Evolutionary conservation across 2,888 invertebrate species (phyloP).

Genomic region (Cerastoderma edule): DNA sequence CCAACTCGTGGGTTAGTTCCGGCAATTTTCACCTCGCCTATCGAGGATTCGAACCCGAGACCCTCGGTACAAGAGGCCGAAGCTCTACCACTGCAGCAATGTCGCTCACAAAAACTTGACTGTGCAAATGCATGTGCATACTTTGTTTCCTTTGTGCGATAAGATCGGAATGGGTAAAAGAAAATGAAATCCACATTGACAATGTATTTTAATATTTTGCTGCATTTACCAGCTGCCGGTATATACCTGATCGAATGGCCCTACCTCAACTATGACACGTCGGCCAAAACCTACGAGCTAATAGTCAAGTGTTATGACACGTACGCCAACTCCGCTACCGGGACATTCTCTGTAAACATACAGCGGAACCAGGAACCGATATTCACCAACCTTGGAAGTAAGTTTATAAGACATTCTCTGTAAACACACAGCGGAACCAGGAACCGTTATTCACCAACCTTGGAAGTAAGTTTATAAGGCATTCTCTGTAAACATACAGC

Average conservation of each 20-base stretch:
- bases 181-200: too few relatives aligned
- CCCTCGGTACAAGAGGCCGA: too few relatives aligned
- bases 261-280: slow-evolving; percentile 32
- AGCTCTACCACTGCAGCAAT: too few relatives aligned
- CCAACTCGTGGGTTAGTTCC: too few relatives aligned
- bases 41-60: too few relatives aligned
- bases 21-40: too few relatives aligned
- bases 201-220: background rate
- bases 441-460: slow-evolving; percentile 50
- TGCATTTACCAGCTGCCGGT: slow-evolving; percentile 40
- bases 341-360: slow-evolving; percentile 48
- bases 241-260: slow-evolving; percentile 59
- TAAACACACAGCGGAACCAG: slow-evolving; percentile 50
- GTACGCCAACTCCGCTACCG: slow-evolving; percentile 31
- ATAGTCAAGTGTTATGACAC: slow-evolving; percentile 47
- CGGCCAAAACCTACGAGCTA: slow-evolving; percentile 28
- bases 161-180: too few relatives aligned
- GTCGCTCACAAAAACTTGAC: too few relatives aligned
- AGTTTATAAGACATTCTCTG: slow-evolving; percentile 39
- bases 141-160: too few relatives aligned
- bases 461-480: too few relatives aligned
- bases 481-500: slow-evolving; percentile 47
- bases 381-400: too few relatives aligned
- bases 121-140: too few relatives aligned
- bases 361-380: slow-evolving; percentile 49